phyloP scores from a whole-genome alignment of 2,888 invertebrate species.

The Netelia virgata region DNA sequence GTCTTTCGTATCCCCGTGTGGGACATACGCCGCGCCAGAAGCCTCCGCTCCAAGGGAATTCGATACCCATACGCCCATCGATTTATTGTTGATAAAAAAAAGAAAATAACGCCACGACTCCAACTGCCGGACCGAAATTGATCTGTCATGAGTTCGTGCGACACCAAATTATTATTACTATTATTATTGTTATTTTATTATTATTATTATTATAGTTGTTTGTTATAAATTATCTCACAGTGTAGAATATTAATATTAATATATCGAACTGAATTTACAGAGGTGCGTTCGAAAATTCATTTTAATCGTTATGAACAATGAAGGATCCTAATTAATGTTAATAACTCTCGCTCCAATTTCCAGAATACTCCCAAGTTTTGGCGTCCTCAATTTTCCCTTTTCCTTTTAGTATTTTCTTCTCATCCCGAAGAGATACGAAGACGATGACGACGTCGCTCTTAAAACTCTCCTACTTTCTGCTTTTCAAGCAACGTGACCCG shows the following conservation, averaged over 20 bases:
- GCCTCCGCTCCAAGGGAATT: slow-evolving; percentile 56
- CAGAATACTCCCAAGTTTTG: not conserved
- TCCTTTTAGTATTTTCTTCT: not conserved
- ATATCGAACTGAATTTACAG: not conserved
- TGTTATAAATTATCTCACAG: not conserved
- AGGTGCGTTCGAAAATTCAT: too few species aligned
- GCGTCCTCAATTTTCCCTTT: not conserved
- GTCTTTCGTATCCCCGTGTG: slow-evolving; percentile 24
- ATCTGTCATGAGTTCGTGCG: not conserved
- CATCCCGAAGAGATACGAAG: not conserved
- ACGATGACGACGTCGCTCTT: not conserved
- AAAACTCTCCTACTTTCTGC: slow-evolving; percentile 1
- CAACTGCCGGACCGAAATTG: not conserved
- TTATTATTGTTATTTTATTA: not conserved
- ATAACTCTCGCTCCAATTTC: not conserved
- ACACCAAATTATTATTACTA: not conserved
- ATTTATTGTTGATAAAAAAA: slow-evolving; percentile 63
- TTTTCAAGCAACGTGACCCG: slow-evolving; percentile 10
- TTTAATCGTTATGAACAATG: not conserved
- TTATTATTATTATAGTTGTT: not conserved
- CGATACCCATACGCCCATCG: slow-evolving; percentile 70
- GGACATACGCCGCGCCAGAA: slow-evolving; percentile 9
- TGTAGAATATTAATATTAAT: not conserved
- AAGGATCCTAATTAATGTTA: not conserved
- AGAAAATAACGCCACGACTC: slow-evolving; percentile 23